Conservation (phyloP, 2,888 invertebrate genomes). For the Lithophane ornitopus region DNA sequence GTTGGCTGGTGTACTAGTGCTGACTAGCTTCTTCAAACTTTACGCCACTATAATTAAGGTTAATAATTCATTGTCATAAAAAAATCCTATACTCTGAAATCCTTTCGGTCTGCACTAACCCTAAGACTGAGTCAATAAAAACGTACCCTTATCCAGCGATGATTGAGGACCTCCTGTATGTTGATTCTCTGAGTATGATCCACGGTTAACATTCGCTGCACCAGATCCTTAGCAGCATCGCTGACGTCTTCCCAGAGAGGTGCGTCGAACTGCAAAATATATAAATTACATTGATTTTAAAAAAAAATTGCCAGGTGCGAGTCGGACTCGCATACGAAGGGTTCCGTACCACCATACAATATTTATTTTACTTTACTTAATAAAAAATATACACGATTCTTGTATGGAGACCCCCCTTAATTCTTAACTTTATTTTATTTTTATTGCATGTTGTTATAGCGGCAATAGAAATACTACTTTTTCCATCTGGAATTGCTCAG, state of each 20-base stretch:
- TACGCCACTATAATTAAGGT: background rate
- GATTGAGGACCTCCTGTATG: conserved; percentile 98
- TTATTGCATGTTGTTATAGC: too few relatives aligned
- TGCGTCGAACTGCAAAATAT: conserved; percentile 93
- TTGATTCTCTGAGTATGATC: conserved; percentile 98
- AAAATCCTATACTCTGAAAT: background rate
- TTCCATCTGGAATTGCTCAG: too few relatives aligned
- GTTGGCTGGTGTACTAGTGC: background rate
- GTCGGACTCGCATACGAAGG: too few relatives aligned
- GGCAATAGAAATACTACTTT: too few relatives aligned
- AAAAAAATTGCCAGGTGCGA: background rate
- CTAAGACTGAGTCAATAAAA: background rate
- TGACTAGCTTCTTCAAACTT: background rate
- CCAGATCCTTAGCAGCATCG: conserved; percentile 98
- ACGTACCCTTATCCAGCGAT: conserved; percentile 98
- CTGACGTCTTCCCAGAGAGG: conserved; percentile 98
- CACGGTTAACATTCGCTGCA: conserved; percentile 97
- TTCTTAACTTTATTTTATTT: too few relatives aligned
- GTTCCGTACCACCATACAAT: too few relatives aligned
- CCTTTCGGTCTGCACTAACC: background rate
- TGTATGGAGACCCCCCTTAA: too few relatives aligned
- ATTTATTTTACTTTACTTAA: too few relatives aligned
- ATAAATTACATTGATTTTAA: background rate
- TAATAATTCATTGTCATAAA: background rate
- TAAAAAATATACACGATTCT: too few relatives aligned